Evolutionary conservation across 1,140 invertebrate species (phyloP).

Genomic region (Bombus picipes): DNA sequence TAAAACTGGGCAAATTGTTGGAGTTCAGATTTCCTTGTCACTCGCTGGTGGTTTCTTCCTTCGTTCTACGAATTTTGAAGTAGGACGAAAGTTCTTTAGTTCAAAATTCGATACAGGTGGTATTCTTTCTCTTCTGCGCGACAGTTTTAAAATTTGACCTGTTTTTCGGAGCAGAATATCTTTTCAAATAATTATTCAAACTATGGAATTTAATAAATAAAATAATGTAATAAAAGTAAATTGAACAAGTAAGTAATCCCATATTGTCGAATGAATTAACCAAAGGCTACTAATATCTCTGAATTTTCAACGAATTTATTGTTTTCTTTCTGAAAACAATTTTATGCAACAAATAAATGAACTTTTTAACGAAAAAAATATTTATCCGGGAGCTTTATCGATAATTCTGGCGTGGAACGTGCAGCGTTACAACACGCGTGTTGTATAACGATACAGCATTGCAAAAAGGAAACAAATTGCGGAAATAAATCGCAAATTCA

Average conservation of each 20-base stretch:
- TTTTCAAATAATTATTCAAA: too few species aligned
- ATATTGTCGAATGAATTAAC: too few species aligned
- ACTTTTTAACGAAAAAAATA: neutral
- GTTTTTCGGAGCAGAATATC: too few species aligned
- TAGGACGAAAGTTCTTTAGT: neutral
- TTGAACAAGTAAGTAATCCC: too few species aligned
- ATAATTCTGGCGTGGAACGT: neutral
- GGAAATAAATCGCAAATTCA: slow-evolving; percentile 7
- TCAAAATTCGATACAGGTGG: neutral
- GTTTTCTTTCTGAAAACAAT: neutral
- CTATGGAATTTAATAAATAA: too few species aligned
- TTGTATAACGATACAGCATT: neutral
- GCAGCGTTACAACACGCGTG: neutral
- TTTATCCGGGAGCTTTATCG: neutral
- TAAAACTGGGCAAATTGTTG: slow-evolving; percentile 18
- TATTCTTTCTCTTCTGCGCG: neutral
- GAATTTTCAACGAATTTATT: neutral
- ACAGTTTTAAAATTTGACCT: neutral
- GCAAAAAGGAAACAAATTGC: neutral
- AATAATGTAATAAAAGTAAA: too few species aligned
- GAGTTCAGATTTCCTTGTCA: slow-evolving; percentile 12
- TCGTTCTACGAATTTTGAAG: neutral
- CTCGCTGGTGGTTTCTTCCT: slow-evolving; percentile 17
- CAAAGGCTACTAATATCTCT: too few species aligned
- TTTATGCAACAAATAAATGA: neutral